Evolutionary conservation across 2,888 invertebrate genomes (phyloP).

Genomic region (Trachelus troglodyta): DNA sequence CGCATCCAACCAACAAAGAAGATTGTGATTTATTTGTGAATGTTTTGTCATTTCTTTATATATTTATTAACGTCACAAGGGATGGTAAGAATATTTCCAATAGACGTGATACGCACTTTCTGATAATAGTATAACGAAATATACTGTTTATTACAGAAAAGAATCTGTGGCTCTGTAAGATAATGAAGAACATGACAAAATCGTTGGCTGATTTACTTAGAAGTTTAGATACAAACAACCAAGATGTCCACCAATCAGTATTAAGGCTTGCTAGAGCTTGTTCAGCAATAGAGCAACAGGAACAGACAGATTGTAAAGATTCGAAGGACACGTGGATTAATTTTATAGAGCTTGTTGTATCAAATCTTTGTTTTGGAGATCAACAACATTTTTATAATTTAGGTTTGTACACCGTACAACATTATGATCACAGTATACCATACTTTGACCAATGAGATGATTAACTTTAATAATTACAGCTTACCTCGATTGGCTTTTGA

Average conservation of each 20-base stretch:
- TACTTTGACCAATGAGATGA: neutral
- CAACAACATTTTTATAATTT: slow-evolving; percentile 71
- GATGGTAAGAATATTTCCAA: slow-evolving; percentile 35
- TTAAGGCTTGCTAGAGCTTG: slow-evolving; percentile 55
- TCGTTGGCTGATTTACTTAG: slow-evolving; percentile 52
- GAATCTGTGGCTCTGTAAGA: slow-evolving; percentile 46
- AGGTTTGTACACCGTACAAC: slow-evolving; percentile 50
- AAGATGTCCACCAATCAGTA: slow-evolving; percentile 55
- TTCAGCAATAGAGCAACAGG: slow-evolving; percentile 39
- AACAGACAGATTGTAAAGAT: slow-evolving; percentile 16
- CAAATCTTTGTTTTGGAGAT: slow-evolving; percentile 68
- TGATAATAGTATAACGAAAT: neutral
- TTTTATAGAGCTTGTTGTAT: slow-evolving; percentile 66
- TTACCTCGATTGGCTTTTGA: slow-evolving; percentile 68
- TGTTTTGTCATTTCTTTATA: slow-evolving; percentile 64
- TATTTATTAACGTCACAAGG: slow-evolving; percentile 50
- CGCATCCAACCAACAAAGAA: slow-evolving; percentile 74
- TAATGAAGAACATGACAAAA: slow-evolving; percentile 53
- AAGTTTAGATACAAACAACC: slow-evolving; percentile 48
- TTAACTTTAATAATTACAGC: slow-evolving; percentile 54
- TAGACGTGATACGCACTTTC: neutral
- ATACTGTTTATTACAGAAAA: slow-evolving; percentile 12
- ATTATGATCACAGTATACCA: neutral
- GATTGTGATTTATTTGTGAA: slow-evolving; percentile 73
- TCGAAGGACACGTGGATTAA: slow-evolving; percentile 61